These are phyloP conservation scores for Notocelia uddmanniana DNA, from an alignment of 2,888 invertebrate genomes.

Conservation along the genomic window DNA sequence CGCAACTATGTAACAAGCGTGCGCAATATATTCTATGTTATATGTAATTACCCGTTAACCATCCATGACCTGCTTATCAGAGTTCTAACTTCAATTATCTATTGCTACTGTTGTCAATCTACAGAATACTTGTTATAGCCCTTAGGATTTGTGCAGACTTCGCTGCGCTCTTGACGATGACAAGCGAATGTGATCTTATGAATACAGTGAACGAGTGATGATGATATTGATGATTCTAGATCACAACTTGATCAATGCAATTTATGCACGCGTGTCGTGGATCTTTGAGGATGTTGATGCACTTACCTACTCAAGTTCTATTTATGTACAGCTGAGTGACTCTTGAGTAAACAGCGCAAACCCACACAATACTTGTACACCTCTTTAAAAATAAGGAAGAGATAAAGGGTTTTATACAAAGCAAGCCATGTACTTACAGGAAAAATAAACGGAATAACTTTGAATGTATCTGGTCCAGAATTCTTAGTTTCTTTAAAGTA, in stretches of 20 bases:
- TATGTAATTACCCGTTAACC: slow-evolving; percentile 53
- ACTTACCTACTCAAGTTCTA: slow-evolving; percentile 18
- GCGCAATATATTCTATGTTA: slow-evolving; percentile 54
- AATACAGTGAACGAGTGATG: slow-evolving; percentile 8
- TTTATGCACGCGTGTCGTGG: slow-evolving; percentile 22
- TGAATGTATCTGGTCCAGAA: background rate
- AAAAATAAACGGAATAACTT: background rate
- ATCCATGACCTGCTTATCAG: slow-evolving; percentile 71
- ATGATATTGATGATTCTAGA: slow-evolving; percentile 8
- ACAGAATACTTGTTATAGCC: background rate
- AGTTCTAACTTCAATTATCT: slow-evolving; percentile 40
- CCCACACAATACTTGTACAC: background rate
- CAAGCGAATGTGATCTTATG: background rate
- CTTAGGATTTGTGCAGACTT: background rate
- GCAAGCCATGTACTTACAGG: background rate
- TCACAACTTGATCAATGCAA: slow-evolving; percentile 29
- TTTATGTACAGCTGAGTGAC: slow-evolving; percentile 10
- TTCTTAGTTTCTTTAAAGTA: too few relatives aligned
- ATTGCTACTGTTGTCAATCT: background rate
- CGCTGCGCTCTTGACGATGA: background rate
- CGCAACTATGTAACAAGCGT: slow-evolving; percentile 54
- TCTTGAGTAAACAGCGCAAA: slow-evolving; percentile 9
- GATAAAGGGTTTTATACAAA: background rate
- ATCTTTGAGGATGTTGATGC: slow-evolving; percentile 18
- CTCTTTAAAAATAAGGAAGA: slow-evolving; percentile 19